Base-by-base conservation (phyloP, 2,113 vertebrate species). In the Bothrops jararaca region DNA sequence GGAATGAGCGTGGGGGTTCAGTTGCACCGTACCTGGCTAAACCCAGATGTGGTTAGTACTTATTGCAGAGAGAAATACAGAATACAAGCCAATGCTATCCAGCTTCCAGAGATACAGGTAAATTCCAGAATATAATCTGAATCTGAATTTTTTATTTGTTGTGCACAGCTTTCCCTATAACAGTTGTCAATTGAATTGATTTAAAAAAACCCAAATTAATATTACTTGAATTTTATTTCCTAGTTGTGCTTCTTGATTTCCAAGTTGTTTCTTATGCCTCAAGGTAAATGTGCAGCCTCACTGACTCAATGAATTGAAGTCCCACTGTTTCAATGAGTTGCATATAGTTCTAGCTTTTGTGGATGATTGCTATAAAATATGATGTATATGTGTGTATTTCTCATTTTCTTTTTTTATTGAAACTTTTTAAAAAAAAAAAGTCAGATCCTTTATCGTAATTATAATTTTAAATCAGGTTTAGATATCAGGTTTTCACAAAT, bases 1-100 rank as follows among this genome's bases (percentile, higher is more conserved):
- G 97, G 97, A 2, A 90, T 98, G 97, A 97, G 90, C n/a, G 48
- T 98, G 8, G 98, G 96, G 3, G 96, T 97, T 45, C 97, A 98
- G 95, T 94, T 98, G 1, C 98, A 98, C 26, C 98, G 97, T 93
- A 98, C 98, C 0, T 98, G 98, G 98, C 93, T 98, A 93, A 96
- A 94, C 74, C 96, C 98, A 0, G 64, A 85, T 0, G 96, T 97
- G 91, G 96, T 98, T 88, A 96, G 86, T 94, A 97, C 0, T 22
- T 98, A 98, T 93, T 90, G 91, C 69, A 93, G 74, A 0, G 98
- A 98, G 95, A 97, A 94, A 85, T 96, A 97, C 0, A 97, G 98
- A 94, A 97, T 98, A 54, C 57, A 90, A 91, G 96, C 94, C 91
- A 50, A 0, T 0, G 96, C 97, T 13, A 85, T 93, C 85, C 95